phyloP scores from a whole-genome alignment of 2,113 vertebrate species.

The Archilochus colubris region DNA sequence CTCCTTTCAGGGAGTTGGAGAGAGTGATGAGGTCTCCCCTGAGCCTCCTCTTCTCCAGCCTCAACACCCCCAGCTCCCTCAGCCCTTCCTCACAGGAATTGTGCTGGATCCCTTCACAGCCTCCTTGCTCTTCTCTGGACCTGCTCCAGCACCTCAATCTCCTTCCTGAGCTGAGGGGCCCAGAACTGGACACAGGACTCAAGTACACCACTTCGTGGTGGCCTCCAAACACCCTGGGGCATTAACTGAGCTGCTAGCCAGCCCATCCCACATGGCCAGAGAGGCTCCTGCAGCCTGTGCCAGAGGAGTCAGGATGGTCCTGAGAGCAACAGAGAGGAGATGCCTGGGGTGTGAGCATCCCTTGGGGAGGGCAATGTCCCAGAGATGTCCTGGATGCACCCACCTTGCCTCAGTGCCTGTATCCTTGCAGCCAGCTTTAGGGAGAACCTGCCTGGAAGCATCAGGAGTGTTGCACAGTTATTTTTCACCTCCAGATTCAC shows the following conservation, averaged over 20 bases:
- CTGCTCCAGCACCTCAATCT: too few relatives aligned
- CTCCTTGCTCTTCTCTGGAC: too few relatives aligned
- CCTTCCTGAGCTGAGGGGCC: too few relatives aligned
- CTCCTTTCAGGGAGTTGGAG: too few relatives aligned
- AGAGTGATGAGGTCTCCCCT: too few relatives aligned
- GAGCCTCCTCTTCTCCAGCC: too few relatives aligned
- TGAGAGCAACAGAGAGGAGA: background rate
- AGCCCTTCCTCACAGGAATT: too few relatives aligned
- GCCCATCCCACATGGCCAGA: background rate
- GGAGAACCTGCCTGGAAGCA: background rate
- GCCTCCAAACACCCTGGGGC: background rate
- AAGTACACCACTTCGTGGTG: background rate
- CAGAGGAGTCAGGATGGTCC: fast-evolving
- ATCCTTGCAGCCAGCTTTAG: background rate
- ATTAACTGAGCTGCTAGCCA: background rate
- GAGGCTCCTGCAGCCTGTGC: background rate
- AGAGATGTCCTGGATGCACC: background rate
- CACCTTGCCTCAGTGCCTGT: background rate
- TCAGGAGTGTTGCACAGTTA: background rate
- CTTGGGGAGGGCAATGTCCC: fast-evolving
- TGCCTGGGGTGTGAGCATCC: fast-evolving
- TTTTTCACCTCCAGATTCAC: slow-evolving; percentile 13
- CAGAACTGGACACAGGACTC: too few relatives aligned
- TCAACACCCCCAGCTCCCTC: too few relatives aligned
- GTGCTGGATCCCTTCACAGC: too few relatives aligned